These are phyloP conservation scores for Hydractinia symbiolongicarpus DNA, from an alignment of 30 jellyfish, hydroid and myxozoan genomes.

Conservation along the genomic window DNA sequence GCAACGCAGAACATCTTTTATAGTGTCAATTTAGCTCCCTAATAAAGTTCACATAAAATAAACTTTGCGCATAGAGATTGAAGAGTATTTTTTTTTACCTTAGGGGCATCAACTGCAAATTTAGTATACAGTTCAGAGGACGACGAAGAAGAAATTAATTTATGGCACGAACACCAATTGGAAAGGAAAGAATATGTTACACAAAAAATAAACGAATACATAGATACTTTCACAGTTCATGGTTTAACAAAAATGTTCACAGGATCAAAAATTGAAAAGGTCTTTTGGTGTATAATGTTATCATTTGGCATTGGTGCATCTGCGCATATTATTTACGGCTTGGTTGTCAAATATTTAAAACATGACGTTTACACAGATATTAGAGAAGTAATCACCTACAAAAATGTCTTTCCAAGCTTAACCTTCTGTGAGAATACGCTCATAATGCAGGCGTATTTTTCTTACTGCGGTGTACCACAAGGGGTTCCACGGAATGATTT, in stretches of 20 bases:
- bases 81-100: too few species aligned
- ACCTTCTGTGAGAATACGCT: neutral
- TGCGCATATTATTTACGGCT: neutral
- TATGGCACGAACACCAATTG: too few species aligned
- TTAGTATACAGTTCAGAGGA: too few species aligned
- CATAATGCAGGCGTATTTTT: neutral
- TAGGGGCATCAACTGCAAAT: too few species aligned
- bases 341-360: slow-evolving; percentile 1
- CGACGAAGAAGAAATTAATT: too few species aligned
- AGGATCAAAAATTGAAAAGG: slow-evolving; percentile 2
- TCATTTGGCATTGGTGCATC: neutral
- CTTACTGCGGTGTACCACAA: slow-evolving; percentile 17
- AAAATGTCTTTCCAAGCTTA: slow-evolving; percentile 22
- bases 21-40: too few species aligned
- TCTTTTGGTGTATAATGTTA: slow-evolving; percentile 5
- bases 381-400: neutral
- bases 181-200: neutral
- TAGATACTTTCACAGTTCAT: slow-evolving; percentile 16
- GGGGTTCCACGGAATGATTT: neutral
- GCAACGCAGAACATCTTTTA: too few species aligned
- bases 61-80: too few species aligned
- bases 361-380: slow-evolving; percentile 5
- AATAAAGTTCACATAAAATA: too few species aligned
- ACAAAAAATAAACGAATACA: slow-evolving; percentile 14
- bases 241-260: slow-evolving; percentile 10